phyloP scores from a whole-genome alignment of 2,888 invertebrate species.

The Steinernema hermaphroditum region DNA sequence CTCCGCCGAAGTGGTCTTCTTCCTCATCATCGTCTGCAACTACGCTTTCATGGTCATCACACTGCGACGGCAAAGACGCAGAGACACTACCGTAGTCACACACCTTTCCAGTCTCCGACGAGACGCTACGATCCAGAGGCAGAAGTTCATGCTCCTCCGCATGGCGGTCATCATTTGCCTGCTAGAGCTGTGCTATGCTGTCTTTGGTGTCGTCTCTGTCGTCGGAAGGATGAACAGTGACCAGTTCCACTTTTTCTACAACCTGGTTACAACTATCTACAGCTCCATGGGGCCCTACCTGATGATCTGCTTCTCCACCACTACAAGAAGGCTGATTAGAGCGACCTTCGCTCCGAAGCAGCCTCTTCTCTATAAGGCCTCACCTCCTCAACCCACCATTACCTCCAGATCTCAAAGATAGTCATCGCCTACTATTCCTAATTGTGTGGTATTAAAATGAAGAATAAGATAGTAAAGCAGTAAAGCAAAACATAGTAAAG shows the following conservation, averaged over 20 bases:
- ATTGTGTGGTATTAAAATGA: too few species aligned
- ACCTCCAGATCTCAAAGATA: background rate
- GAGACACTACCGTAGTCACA: background rate
- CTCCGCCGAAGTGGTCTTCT: constrained; percentile 1
- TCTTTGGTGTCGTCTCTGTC: constrained; percentile 11
- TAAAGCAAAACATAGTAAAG: too few species aligned
- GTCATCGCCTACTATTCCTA: too few species aligned
- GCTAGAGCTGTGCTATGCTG: constrained; percentile 9
- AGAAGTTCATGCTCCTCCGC: constrained; percentile 17
- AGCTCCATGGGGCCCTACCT: constrained; percentile 13
- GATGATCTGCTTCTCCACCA: background rate
- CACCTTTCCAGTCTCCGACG: background rate
- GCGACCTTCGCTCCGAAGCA: background rate
- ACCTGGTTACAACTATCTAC: constrained; percentile 23
- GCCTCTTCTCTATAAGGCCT: background rate
- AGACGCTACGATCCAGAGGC: background rate
- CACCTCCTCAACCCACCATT: background rate
- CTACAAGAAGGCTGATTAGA: background rate
- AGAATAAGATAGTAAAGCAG: too few species aligned
- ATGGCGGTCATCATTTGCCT: constrained; percentile 22
- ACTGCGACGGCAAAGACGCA: background rate
- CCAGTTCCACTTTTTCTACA: constrained; percentile 30
- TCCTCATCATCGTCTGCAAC: constrained; percentile 5
- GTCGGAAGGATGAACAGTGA: background rate
- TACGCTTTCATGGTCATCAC: constrained; percentile 1